Percentiles rank a stretch among this genome's conserved stretches.
These are phyloP conservation scores for Holcopasites calliopsidis DNA, from an alignment of 1,140 invertebrate genomes.

Conservation along the genomic window DNA sequence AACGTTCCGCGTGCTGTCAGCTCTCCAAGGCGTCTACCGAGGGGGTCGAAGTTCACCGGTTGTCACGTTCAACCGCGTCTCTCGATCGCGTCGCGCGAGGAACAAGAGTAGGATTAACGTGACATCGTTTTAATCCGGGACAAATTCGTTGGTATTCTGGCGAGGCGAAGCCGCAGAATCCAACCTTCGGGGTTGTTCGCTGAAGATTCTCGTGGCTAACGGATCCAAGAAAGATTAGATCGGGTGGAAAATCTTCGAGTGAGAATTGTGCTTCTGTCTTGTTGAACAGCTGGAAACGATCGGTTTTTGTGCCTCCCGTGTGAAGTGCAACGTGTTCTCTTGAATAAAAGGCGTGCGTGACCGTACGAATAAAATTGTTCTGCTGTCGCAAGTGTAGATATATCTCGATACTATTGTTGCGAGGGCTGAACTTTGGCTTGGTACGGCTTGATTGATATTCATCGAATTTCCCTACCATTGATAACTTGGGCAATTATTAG, in stretches of 20 bases:
- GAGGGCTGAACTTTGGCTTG: background rate
- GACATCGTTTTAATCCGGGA: background rate
- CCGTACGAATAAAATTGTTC: background rate
- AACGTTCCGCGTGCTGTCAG: slow-evolving; percentile 54
- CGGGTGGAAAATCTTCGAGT: background rate
- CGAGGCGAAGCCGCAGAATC: background rate
- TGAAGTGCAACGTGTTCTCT: background rate
- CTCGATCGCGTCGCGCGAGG: background rate
- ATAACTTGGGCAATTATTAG: no score
- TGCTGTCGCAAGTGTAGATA: background rate
- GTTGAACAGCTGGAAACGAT: background rate
- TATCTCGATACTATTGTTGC: background rate
- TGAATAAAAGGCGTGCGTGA: background rate
- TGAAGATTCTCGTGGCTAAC: background rate
- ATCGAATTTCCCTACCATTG: no score
- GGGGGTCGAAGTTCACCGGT: slow-evolving; percentile 47
- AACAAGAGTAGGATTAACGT: background rate
- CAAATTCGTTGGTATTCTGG: background rate
- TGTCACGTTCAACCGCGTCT: slow-evolving; percentile 1
- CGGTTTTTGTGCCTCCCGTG: background rate
- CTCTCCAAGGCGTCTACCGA: slow-evolving; percentile 37
- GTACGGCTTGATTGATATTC: no score
- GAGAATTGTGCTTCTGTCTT: background rate
- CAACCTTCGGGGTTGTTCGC: no score
- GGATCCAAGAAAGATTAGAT: background rate